phyloP scores from a whole-genome alignment of 2,797 vertebrate species.

The Threskiornis aethiopicus region DNA sequence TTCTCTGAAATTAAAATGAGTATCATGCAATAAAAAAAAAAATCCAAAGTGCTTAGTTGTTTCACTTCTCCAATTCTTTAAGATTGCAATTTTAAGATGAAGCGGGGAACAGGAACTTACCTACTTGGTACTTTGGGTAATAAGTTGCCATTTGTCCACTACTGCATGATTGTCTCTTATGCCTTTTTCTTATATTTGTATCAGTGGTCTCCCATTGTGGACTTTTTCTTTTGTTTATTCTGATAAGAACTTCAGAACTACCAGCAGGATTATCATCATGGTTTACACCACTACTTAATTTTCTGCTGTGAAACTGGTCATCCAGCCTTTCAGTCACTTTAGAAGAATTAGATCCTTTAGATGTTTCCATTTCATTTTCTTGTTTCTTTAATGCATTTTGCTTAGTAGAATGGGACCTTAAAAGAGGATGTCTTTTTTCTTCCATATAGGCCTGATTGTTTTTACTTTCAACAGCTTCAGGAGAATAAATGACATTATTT shows the following conservation, averaged over 20 bases:
- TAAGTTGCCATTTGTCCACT: conserved; percentile 77
- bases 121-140: conserved; percentile 90
- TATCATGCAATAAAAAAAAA: conserved; percentile 5
- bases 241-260: conserved; percentile 70
- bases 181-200: conserved; percentile 73
- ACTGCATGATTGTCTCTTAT: conserved; percentile 75
- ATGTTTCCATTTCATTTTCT: conserved; percentile 50
- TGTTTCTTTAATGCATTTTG: conserved; percentile 55
- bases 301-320: conserved; percentile 56
- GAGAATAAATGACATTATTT: conserved; percentile 68
- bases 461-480: conserved; percentile 63
- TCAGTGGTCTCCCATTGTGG: conserved; percentile 75
- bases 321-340: conserved; percentile 50
- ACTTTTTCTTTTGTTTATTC: conserved; percentile 78
- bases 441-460: conserved; percentile 51
- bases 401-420: conserved; percentile 72
- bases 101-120: conserved; percentile 82
- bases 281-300: conserved; percentile 54
- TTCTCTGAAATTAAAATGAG: background rate
- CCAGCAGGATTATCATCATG: conserved; percentile 54
- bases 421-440: conserved; percentile 67
- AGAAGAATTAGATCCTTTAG: conserved; percentile 57
- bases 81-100: conserved; percentile 67
- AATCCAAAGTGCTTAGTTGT: background rate
- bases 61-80: conserved; percentile 38